phyloP scores from a whole-genome alignment of 2,797 vertebrate genomes.

The Muraenolepis orangiensis region DNA sequence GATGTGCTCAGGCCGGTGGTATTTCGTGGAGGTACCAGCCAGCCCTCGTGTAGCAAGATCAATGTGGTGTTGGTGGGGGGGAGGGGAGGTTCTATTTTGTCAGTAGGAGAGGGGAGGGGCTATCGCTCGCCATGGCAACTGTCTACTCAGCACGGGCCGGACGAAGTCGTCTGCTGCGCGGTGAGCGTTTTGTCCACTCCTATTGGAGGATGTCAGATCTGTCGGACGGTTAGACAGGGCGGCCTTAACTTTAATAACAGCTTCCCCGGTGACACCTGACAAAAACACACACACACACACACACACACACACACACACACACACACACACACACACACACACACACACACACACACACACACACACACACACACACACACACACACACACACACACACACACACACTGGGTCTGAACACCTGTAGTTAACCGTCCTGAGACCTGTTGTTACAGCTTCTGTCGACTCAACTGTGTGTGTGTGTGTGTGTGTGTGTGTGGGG shows the following conservation, averaged over 20 bases:
- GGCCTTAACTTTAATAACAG: slow-evolving; percentile 54
- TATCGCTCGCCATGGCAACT: slow-evolving; percentile 26
- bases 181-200: slow-evolving; percentile 30
- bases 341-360: slow-evolving; percentile 18
- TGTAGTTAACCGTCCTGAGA: slow-evolving; percentile 5
- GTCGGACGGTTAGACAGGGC: slow-evolving; percentile 28
- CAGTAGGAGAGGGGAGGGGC: slow-evolving; percentile 15
- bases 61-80: slow-evolving; percentile 21
- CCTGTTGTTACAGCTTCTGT: background rate
- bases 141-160: slow-evolving; percentile 49
- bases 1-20: slow-evolving; percentile 54
- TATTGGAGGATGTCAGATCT: slow-evolving; percentile 35
- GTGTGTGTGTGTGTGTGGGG: background rate
- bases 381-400: slow-evolving; percentile 24
- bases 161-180: slow-evolving; percentile 10
- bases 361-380: slow-evolving; percentile 25
- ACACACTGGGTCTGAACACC: slow-evolving; percentile 16
- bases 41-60: slow-evolving; percentile 17
- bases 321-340: slow-evolving; percentile 23
- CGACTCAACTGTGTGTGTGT: background rate
- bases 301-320: slow-evolving; percentile 24
- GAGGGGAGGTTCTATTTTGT: slow-evolving; percentile 30
- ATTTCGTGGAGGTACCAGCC: slow-evolving; percentile 46
- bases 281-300: slow-evolving; percentile 24
- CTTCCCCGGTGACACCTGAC: slow-evolving; percentile 23